Percentiles rank a stretch among this genome's conserved stretches.
phyloP scores from a whole-genome alignment of 2,797 vertebrate species.

The Mormyrops boulengeri region DNA sequence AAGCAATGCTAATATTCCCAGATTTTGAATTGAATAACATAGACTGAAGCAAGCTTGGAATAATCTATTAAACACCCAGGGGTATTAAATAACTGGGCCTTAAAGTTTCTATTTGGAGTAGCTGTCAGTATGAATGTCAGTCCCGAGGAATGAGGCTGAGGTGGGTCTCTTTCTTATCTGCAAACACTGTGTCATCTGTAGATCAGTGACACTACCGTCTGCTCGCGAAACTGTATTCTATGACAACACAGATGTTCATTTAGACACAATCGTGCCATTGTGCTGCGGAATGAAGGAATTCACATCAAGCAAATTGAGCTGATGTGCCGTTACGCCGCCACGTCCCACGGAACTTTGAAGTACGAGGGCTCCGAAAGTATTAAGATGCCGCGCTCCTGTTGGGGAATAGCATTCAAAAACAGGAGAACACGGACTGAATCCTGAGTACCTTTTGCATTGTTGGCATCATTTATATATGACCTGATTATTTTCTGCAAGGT shows the following conservation, averaged over 20 bases:
- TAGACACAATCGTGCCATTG: background rate
- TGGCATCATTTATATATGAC: background rate
- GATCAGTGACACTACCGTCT: background rate
- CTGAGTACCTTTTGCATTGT: background rate
- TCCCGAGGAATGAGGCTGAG: background rate
- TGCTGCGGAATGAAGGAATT: background rate
- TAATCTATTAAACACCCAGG: background rate
- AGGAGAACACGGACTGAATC: background rate
- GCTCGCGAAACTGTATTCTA: background rate
- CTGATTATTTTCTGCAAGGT: background rate
- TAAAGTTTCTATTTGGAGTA: background rate
- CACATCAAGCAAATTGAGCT: background rate
- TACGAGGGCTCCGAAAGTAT: background rate
- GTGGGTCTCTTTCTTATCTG: background rate
- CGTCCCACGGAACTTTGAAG: background rate
- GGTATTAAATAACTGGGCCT: background rate
- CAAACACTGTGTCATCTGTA: background rate
- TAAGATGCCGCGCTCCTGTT: background rate
- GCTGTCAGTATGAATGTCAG: background rate
- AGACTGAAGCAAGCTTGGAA: background rate
- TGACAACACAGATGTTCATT: background rate
- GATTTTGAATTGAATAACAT: background rate
- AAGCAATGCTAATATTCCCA: background rate
- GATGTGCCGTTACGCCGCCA: background rate
- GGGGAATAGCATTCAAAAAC: background rate